These are phyloP conservation scores for Melangyna quadrimaculata DNA, from an alignment of 2,888 invertebrate species.

Conservation along the genomic window DNA sequence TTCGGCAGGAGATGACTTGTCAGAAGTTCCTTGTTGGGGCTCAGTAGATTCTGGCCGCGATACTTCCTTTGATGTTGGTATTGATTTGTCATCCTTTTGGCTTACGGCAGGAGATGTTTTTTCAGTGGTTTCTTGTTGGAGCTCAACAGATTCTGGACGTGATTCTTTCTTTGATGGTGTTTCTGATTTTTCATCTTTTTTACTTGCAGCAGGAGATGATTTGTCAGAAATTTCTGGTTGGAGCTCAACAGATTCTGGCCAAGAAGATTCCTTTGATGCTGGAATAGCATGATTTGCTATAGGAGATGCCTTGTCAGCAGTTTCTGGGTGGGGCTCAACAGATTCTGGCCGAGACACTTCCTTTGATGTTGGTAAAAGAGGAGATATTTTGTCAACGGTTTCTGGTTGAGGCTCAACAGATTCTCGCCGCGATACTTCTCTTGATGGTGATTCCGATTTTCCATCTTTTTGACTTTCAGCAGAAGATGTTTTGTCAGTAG, in stretches of 20 bases:
- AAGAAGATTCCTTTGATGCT: slow-evolving; percentile 65
- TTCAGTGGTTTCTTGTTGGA: too few species aligned
- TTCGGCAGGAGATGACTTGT: too few species aligned
- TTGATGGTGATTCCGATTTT: slow-evolving; percentile 10
- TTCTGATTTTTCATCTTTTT: slow-evolving; percentile 11
- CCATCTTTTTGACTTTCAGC: slow-evolving; percentile 3
- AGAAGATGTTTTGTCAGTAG: slow-evolving; percentile 11
- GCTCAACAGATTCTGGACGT: too few species aligned
- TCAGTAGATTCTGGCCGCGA: slow-evolving; percentile 46
- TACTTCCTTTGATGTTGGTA: too few species aligned
- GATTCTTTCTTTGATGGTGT: slow-evolving; percentile 33
- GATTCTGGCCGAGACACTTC: slow-evolving; percentile 51
- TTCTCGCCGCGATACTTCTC: slow-evolving; percentile 43
- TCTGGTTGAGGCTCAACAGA: slow-evolving; percentile 43
- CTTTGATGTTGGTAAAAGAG: not conserved
- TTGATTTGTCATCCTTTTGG: too few species aligned
- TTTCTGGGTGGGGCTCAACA: too few species aligned
- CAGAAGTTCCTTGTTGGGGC: not conserved
- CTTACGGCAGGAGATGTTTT: too few species aligned
- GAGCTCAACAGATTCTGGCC: slow-evolving; percentile 24
- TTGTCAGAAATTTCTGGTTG: not conserved
- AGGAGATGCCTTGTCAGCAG: slow-evolving; percentile 19
- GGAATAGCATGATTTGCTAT: slow-evolving; percentile 15
- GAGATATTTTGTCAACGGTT: not conserved
- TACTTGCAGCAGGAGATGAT: not conserved